Conservation (phyloP, 2,797 vertebrate species). For the Enteromius argenteus region DNA sequence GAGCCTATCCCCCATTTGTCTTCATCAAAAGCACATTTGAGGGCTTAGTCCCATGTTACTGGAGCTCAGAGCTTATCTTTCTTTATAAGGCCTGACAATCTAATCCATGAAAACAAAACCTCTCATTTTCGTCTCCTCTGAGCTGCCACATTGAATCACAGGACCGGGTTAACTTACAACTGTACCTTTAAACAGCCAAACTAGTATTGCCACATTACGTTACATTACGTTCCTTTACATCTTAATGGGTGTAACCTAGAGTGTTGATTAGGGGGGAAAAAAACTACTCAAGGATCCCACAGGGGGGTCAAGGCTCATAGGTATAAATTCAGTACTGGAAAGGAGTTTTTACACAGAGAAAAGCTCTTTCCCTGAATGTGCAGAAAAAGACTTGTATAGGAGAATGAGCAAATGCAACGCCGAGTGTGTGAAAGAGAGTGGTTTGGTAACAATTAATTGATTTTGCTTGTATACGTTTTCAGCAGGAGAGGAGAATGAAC, state of each 20-base stretch:
- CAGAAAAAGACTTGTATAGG: constrained; percentile 30
- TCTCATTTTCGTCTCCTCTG: constrained; percentile 54
- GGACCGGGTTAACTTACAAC: constrained; percentile 48
- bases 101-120: constrained; percentile 64
- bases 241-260: background rate
- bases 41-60: constrained; percentile 59
- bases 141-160: constrained; percentile 58
- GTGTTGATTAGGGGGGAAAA: background rate
- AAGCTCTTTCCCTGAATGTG: background rate
- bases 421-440: constrained; percentile 18
- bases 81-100: constrained; percentile 63
- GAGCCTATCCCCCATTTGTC: constrained; percentile 60
- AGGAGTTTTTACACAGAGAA: constrained; percentile 1
- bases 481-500: constrained; percentile 24
- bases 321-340: background rate
- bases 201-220: constrained; percentile 27
- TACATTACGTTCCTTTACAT: background rate
- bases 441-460: constrained; percentile 47
- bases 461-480: constrained; percentile 43
- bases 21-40: constrained; percentile 67
- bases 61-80: constrained; percentile 58
- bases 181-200: constrained; percentile 50
- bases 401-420: constrained; percentile 35
- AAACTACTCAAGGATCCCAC: background rate
- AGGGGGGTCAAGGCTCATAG: constrained; percentile 6